phyloP scores from a whole-genome alignment of 2,888 invertebrate genomes.

The Carterocephalus palaemon region DNA sequence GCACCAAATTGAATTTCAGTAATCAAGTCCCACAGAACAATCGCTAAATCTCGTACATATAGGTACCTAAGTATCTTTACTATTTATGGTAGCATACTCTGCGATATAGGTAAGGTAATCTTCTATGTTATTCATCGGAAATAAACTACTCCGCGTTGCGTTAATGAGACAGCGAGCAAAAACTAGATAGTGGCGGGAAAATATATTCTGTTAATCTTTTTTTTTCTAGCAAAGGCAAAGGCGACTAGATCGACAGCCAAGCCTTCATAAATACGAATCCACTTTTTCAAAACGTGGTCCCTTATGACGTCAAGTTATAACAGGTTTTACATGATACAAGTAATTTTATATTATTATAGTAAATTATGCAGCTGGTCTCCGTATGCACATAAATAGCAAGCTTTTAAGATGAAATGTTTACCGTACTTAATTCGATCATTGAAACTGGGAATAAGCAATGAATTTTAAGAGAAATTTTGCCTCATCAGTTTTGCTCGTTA shows the following conservation, averaged over 20 bases:
- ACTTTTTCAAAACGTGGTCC: slow-evolving; percentile 7
- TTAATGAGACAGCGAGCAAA: slow-evolving; percentile 15
- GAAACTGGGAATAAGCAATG: slow-evolving; percentile 37
- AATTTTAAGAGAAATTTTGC: slow-evolving; percentile 22
- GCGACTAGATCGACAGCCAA: slow-evolving; percentile 18
- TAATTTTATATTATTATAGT: slow-evolving; percentile 70
- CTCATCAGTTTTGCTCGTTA: slow-evolving; percentile 19
- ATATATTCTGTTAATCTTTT: slow-evolving; percentile 12
- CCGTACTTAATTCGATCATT: slow-evolving; percentile 70
- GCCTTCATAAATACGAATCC: slow-evolving; percentile 11
- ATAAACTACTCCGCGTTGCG: slow-evolving; percentile 12
- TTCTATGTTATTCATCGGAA: too few relatives aligned
- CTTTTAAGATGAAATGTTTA: slow-evolving; percentile 67
- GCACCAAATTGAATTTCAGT: too few relatives aligned
- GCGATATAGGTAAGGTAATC: too few relatives aligned
- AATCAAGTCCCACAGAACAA: too few relatives aligned
- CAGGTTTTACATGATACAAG: slow-evolving; percentile 52
- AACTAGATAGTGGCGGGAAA: slow-evolving; percentile 17
- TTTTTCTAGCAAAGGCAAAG: slow-evolving; percentile 23
- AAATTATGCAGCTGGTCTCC: slow-evolving; percentile 59
- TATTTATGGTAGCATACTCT: slow-evolving; percentile 8
- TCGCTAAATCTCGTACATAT: too few relatives aligned
- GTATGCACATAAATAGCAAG: slow-evolving; percentile 43
- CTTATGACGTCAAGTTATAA: slow-evolving; percentile 28
- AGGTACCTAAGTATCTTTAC: neutral